These are phyloP conservation scores for Lontra canadensis DNA, from an alignment of 2,113 vertebrate species.

Conservation along the genomic window DNA sequence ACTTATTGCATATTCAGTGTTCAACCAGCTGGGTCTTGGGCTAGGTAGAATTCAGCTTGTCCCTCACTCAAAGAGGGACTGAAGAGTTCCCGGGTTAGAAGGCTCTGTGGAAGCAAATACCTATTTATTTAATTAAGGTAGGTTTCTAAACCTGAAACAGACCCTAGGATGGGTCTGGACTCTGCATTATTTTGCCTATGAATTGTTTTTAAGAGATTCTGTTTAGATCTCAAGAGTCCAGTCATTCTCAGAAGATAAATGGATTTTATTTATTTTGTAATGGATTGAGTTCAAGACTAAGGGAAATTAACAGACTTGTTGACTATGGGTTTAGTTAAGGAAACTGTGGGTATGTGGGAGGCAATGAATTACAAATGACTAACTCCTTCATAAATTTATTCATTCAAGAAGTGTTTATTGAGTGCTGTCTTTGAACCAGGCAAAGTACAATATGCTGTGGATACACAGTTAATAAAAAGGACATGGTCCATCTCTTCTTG, in stretches of 20 bases:
- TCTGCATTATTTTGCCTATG: neutral
- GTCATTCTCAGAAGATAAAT: neutral
- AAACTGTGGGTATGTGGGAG: neutral
- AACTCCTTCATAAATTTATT: neutral
- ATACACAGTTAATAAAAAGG: neutral
- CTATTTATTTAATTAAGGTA: neutral
- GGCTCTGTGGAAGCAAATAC: neutral
- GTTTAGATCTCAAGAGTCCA: neutral
- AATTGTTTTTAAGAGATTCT: conserved; percentile 20
- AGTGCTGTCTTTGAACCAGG: neutral
- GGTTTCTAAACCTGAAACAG: neutral
- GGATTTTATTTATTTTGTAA: conserved; percentile 39
- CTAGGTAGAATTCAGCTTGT: neutral
- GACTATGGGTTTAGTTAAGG: neutral
- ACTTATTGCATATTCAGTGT: neutral
- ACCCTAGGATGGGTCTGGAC: neutral
- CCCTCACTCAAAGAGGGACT: neutral
- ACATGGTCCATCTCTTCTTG: neutral
- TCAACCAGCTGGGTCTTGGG: neutral
- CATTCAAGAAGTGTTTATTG: neutral
- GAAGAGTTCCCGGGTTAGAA: neutral
- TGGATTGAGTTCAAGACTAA: neutral
- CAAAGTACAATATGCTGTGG: neutral
- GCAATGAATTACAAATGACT: neutral
- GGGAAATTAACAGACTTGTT: neutral